A percentile compares a stretch with the other conserved stretches of the same genome.
phyloP scores from a whole-genome alignment of 2,888 invertebrate species.

The Platerodrilus igneus region DNA sequence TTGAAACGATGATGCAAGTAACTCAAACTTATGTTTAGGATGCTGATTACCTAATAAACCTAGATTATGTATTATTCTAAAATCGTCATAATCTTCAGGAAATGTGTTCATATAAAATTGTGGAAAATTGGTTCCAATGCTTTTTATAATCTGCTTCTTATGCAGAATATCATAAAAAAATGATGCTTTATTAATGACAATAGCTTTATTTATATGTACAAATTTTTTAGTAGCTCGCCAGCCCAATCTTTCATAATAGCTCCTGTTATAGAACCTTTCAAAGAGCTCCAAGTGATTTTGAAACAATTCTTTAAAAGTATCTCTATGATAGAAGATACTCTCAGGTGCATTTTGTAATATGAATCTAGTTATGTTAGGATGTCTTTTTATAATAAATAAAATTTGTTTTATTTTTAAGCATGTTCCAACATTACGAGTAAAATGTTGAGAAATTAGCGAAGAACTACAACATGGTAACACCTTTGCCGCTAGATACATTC shows the following conservation, averaged over 20 bases:
- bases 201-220: conserved; percentile 9
- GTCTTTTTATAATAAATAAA: conserved; percentile 10
- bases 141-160: conserved; percentile 11
- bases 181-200: conserved; percentile 8
- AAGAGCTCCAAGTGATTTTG: conserved; percentile 13
- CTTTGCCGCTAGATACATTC: conserved; percentile 13
- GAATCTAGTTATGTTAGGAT: conserved; percentile 9
- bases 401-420: no score
- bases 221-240: conserved; percentile 14
- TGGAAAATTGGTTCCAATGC: conserved; percentile 9
- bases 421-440: no score
- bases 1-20: conserved; percentile 8
- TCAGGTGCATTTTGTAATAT: conserved; percentile 9
- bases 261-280: conserved; percentile 14
- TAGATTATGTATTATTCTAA: no score
- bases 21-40: neutral
- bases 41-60: neutral
- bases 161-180: conserved; percentile 4
- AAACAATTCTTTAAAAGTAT: conserved; percentile 8
- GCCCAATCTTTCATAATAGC: conserved; percentile 13
- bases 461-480: conserved; percentile 17
- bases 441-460: conserved; percentile 9
- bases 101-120: conserved; percentile 8
- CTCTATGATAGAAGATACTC: no score
- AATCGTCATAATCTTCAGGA: conserved; percentile 7